Evolutionary conservation across 2,113 vertebrate genomes (phyloP).

Genomic region (Lepus americanus): DNA sequence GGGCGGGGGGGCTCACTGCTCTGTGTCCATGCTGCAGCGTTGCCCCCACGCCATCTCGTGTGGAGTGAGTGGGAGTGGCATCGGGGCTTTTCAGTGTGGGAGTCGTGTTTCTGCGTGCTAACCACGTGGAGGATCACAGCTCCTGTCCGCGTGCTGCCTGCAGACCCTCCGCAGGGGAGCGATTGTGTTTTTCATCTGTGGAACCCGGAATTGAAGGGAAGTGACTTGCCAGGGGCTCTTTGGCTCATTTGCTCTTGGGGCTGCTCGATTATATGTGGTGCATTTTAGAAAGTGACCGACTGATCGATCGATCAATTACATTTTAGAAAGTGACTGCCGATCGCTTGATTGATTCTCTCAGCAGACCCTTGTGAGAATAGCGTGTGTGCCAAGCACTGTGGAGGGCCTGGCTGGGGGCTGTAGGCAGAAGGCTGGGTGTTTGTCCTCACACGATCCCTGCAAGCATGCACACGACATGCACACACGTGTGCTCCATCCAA

Average conservation of each 20-base stretch:
- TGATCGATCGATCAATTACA: rapidly evolving
- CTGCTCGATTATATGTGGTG: not conserved
- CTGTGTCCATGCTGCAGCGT: rapidly evolving
- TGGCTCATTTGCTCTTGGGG: not conserved
- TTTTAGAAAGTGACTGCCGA: not conserved
- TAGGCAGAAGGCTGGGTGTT: rapidly evolving
- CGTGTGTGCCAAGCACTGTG: rapidly evolving
- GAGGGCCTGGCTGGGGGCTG: not conserved
- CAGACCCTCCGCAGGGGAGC: not conserved
- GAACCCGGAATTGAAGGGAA: not conserved
- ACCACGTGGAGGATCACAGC: rapidly evolving
- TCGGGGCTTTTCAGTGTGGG: rapidly evolving
- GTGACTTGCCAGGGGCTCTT: rapidly evolving
- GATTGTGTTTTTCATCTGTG: not conserved
- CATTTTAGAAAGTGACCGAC: not conserved
- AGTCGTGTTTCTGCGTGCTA: not conserved
- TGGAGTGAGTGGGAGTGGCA: rapidly evolving
- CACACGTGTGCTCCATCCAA: no score
- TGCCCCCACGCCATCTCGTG: no score
- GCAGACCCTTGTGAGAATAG: not conserved
- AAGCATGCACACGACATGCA: not conserved
- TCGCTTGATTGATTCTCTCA: rapidly evolving
- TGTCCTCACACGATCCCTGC: rapidly evolving
- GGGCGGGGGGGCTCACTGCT: no score
- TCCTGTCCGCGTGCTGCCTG: no score